Evolutionary conservation across 1,140 invertebrate species (phyloP).

Genomic region (Aleiodes sp.): DNA sequence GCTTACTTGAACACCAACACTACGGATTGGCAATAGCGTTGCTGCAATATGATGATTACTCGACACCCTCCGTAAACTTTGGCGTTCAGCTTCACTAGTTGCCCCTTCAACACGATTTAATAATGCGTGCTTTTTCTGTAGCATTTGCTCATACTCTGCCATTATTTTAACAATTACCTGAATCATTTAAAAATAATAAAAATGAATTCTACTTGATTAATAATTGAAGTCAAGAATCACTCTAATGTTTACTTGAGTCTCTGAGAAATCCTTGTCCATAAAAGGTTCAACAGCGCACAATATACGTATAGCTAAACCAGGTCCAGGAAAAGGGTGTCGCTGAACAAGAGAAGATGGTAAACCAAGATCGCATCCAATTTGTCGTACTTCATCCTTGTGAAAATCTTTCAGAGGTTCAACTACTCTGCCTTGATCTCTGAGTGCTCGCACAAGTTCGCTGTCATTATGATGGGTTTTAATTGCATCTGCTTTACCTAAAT

Average conservation of each 20-base stretch:
- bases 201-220: not conserved
- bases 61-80: slow-evolving; percentile 79
- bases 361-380: slow-evolving; percentile 87
- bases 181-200: slow-evolving; percentile 25
- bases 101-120: slow-evolving; percentile 87
- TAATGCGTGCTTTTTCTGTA: slow-evolving; percentile 92
- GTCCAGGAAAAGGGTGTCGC: slow-evolving; percentile 97
- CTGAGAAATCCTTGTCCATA: slow-evolving; percentile 93
- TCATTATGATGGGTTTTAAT: slow-evolving; percentile 99
- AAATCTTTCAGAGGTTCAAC: slow-evolving; percentile 99
- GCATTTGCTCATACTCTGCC: slow-evolving; percentile 90
- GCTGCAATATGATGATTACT: slow-evolving; percentile 81
- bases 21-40: slow-evolving; percentile 91
- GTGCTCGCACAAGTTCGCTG: slow-evolving; percentile 90
- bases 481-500: slow-evolving; percentile 84
- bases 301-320: slow-evolving; percentile 93
- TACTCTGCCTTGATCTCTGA: slow-evolving; percentile 87
- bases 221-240: slow-evolving; percentile 28
- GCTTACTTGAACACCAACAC: slow-evolving; percentile 94
- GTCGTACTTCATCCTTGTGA: slow-evolving; percentile 97
- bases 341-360: slow-evolving; percentile 87
- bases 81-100: slow-evolving; percentile 79
- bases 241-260: slow-evolving; percentile 78
- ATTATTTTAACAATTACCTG: slow-evolving; percentile 92
- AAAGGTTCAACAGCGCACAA: slow-evolving; percentile 97